Percentiles rank a stretch among this genome's conserved stretches.
Evolutionary conservation across 2,888 invertebrate genomes (phyloP).

Genomic region (Smittia aterrima): DNA sequence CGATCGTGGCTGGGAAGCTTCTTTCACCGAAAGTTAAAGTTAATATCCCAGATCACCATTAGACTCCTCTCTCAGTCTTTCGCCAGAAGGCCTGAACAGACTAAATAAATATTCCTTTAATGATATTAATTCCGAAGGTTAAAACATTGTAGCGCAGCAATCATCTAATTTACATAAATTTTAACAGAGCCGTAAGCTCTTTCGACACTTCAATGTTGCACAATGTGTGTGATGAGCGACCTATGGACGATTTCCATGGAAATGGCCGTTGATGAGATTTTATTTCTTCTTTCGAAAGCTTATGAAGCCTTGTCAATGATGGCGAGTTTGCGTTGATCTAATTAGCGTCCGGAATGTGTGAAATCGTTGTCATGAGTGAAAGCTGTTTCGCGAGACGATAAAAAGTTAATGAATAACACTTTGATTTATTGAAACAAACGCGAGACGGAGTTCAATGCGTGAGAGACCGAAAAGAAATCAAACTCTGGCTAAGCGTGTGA

Average conservation of each 20-base stretch:
- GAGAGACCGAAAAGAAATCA: not conserved
- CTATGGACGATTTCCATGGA: too few relatives aligned
- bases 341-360: constrained; percentile 20
- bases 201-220: constrained; percentile 12
- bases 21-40: not conserved
- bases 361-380: constrained; percentile 17
- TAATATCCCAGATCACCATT: not conserved
- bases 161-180: constrained; percentile 22
- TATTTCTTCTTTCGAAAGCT: too few relatives aligned
- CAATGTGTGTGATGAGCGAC: too few relatives aligned
- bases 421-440: constrained; percentile 23
- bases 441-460: too few relatives aligned
- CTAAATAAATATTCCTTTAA: constrained; percentile 8
- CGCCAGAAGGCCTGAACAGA: not conserved
- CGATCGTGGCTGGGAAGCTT: not conserved
- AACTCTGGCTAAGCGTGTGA: not conserved
- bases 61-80: not conserved
- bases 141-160: not conserved
- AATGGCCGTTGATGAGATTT: too few relatives aligned
- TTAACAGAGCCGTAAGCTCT: not conserved
- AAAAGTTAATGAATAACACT: not conserved
- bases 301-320: not conserved
- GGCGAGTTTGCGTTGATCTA: not conserved
- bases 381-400: not conserved
- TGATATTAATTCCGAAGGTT: not conserved